Conservation (phyloP, 2,113 vertebrate genomes). For the Istiophorus platypterus region DNA sequence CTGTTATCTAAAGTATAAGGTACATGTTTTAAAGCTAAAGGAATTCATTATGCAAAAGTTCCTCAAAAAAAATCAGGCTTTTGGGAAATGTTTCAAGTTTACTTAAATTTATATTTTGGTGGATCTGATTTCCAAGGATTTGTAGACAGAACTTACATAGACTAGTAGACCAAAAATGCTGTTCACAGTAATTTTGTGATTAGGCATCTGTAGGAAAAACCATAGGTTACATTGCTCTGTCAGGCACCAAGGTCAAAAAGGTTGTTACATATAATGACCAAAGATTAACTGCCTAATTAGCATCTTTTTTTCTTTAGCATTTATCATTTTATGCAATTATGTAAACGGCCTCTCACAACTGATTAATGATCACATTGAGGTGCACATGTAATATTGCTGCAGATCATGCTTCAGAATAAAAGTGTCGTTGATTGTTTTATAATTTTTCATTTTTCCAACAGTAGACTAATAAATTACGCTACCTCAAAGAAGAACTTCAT, state of each 20-base stretch:
- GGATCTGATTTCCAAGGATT: not conserved
- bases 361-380: conserved; percentile 1
- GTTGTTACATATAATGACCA: not conserved
- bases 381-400: not conserved
- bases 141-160: not conserved
- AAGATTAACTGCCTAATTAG: conserved; percentile 6
- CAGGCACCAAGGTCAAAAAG: conserved; percentile 17
- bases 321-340: conserved; percentile 15
- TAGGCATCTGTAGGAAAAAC: not conserved
- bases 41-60: not conserved
- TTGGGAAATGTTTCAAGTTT: not conserved
- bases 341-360: conserved; percentile 1
- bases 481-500: not conserved
- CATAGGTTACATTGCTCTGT: not conserved
- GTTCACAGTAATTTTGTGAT: not conserved
- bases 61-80: not conserved
- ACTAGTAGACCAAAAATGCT: not conserved
- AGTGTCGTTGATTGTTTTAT: not conserved
- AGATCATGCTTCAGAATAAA: not conserved
- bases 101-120: not conserved
- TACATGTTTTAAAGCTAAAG: conserved; percentile 3
- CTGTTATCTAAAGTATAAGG: not conserved
- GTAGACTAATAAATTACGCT: not conserved
- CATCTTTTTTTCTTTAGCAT: not conserved
- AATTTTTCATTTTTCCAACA: not conserved